These are phyloP conservation scores for Volucella inflata DNA, from an alignment of 2,888 invertebrate species.

Conservation along the genomic window DNA sequence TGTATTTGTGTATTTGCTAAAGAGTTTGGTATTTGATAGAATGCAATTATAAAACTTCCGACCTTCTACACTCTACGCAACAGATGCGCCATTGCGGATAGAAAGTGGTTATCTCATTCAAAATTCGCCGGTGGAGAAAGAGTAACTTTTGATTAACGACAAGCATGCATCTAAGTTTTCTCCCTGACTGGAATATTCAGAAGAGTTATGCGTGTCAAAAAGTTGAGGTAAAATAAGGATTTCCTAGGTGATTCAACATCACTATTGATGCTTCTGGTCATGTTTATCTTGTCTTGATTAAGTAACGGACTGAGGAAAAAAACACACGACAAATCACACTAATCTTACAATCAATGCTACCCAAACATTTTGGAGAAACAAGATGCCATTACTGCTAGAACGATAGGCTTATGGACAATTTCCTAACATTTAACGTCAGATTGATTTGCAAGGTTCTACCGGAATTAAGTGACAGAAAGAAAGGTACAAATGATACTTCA, in stretches of 20 bases:
- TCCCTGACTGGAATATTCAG: constrained; percentile 29
- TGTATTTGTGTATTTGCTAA: no score
- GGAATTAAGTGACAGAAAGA: constrained; percentile 9
- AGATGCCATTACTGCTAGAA: background rate
- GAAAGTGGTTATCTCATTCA: no score
- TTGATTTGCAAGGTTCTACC: background rate
- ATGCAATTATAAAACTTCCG: no score
- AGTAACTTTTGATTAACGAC: constrained; percentile 33
- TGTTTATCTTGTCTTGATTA: constrained; percentile 18
- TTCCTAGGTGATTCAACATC: background rate
- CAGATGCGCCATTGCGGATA: no score
- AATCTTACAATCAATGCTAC: constrained; percentile 17
- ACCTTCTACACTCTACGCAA: no score
- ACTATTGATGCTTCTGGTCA: constrained; percentile 18
- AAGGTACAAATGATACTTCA: constrained; percentile 13
- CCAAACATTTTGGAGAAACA: background rate
- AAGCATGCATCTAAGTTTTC: constrained; percentile 1
- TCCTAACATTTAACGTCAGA: constrained; percentile 12
- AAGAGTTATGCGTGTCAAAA: constrained; percentile 25
- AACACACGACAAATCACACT: constrained; percentile 1
- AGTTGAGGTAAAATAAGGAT: constrained; percentile 6
- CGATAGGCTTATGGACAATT: background rate
- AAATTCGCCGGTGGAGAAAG: background rate
- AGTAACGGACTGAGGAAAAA: constrained; percentile 1
- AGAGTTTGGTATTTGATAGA: no score